These are phyloP conservation scores for Callimico goeldii DNA, from an alignment of 2,797 vertebrate species.

Conservation along the genomic window DNA sequence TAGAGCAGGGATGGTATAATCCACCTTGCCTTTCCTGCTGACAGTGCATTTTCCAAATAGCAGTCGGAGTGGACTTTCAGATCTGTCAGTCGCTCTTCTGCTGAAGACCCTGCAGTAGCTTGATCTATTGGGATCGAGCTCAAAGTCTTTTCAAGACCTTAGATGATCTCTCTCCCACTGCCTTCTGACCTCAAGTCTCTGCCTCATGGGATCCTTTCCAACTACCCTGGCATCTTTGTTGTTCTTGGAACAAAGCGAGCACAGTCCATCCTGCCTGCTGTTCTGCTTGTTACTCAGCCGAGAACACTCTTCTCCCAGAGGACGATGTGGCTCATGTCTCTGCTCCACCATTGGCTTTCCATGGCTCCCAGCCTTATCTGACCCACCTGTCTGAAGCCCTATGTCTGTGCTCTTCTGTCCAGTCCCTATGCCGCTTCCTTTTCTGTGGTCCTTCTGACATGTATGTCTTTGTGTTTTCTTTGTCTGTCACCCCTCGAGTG, in stretches of 20 bases:
- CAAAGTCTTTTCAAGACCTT: neutral
- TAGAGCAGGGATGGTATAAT: rapidly evolving
- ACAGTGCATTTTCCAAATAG: neutral
- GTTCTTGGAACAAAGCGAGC: neutral
- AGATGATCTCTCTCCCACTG: no score
- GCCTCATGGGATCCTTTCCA: neutral
- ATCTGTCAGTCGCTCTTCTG: neutral
- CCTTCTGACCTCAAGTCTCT: neutral
- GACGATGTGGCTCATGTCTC: neutral
- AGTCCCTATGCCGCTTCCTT: neutral
- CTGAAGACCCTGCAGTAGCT: neutral
- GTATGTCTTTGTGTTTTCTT: neutral
- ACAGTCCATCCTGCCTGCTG: neutral
- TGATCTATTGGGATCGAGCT: neutral
- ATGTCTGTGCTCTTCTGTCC: neutral
- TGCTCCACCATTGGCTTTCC: neutral
- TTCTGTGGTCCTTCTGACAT: no score
- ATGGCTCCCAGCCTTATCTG: neutral
- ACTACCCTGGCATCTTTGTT: neutral
- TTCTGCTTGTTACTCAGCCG: neutral
- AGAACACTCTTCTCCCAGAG: neutral
- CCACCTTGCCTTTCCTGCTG: neutral
- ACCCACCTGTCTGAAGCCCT: neutral
- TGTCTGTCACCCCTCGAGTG: neutral
- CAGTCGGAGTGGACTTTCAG: neutral